A percentile compares a stretch with the other conserved stretches of the same genome.
Conservation (phyloP, 2,888 invertebrate species). For the Nomada goodeniana region DNA sequence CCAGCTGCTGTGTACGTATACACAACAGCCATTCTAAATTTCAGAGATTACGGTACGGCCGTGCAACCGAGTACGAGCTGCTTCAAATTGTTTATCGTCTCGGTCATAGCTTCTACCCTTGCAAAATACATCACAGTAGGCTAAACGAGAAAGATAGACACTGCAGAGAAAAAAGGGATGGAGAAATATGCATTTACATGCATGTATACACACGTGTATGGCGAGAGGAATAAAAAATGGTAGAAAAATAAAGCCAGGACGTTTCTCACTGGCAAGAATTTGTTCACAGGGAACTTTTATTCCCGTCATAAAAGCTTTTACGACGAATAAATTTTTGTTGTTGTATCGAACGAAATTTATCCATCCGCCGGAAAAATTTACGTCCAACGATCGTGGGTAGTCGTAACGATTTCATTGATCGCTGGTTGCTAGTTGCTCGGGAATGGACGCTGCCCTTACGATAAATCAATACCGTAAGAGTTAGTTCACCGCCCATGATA, state of each 20-base stretch:
- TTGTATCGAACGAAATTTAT: slow-evolving; percentile 56
- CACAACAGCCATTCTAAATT: slow-evolving; percentile 11
- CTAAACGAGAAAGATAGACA: background rate
- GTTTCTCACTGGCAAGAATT: slow-evolving; percentile 46
- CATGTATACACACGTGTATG: background rate
- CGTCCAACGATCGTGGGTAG: slow-evolving; percentile 20
- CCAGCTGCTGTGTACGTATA: background rate
- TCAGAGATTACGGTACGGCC: slow-evolving; percentile 12
- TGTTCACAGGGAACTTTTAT: slow-evolving; percentile 50
- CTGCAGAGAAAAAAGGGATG: too few species aligned
- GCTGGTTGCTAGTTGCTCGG: background rate
- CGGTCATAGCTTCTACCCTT: background rate
- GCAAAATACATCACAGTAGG: slow-evolving; percentile 11
- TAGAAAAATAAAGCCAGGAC: slow-evolving; percentile 35
- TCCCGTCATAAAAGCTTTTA: slow-evolving; percentile 45
- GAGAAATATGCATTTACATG: too few species aligned
- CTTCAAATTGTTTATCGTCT: slow-evolving; percentile 31
- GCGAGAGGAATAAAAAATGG: background rate
- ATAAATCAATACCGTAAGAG: slow-evolving; percentile 4
- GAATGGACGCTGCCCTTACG: background rate
- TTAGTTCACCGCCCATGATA: background rate
- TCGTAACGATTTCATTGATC: background rate
- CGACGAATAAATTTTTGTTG: slow-evolving; percentile 44
- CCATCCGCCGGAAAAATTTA: slow-evolving; percentile 40
- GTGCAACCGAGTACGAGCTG: background rate